A percentile compares a stretch with the other conserved stretches of the same genome.
Conservation (phyloP, 2,113 vertebrate species). For the Phoxinus phoxinus region DNA sequence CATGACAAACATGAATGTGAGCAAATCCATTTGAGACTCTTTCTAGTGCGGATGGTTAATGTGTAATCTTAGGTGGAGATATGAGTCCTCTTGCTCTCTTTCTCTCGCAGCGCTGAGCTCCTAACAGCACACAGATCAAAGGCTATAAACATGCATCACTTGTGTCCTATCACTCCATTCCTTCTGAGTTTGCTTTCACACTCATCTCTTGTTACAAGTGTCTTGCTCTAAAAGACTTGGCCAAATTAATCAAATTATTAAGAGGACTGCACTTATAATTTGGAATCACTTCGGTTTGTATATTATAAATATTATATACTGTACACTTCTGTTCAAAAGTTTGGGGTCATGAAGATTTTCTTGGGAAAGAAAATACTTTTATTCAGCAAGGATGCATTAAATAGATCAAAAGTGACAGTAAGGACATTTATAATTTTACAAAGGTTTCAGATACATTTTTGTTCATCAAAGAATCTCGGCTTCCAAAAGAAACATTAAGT, state of each 20-base stretch:
- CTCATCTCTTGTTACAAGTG: neutral
- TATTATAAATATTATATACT: neutral
- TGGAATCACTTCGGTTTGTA: neutral
- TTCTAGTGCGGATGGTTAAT: neutral
- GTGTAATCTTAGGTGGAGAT: slow-evolving; percentile 23
- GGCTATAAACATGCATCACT: slow-evolving; percentile 23
- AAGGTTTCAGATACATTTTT: neutral
- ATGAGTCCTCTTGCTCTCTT: neutral
- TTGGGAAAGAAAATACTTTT: neutral
- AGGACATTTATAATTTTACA: neutral
- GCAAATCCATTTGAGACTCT: slow-evolving; percentile 36
- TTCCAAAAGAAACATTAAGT: no score
- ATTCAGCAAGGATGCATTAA: neutral
- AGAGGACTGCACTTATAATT: neutral
- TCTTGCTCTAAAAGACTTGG: neutral
- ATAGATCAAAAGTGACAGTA: neutral
- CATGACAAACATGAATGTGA: slow-evolving; percentile 54
- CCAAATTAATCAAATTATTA: neutral
- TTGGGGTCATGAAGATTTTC: neutral
- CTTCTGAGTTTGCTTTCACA: neutral
- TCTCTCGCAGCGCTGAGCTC: neutral
- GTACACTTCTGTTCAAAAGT: neutral
- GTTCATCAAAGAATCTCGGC: neutral
- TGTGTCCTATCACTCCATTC: neutral
- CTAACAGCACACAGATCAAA: slow-evolving; percentile 29